Conservation (phyloP, 2,888 invertebrate genomes). For the Ochlodes sylvanus region DNA sequence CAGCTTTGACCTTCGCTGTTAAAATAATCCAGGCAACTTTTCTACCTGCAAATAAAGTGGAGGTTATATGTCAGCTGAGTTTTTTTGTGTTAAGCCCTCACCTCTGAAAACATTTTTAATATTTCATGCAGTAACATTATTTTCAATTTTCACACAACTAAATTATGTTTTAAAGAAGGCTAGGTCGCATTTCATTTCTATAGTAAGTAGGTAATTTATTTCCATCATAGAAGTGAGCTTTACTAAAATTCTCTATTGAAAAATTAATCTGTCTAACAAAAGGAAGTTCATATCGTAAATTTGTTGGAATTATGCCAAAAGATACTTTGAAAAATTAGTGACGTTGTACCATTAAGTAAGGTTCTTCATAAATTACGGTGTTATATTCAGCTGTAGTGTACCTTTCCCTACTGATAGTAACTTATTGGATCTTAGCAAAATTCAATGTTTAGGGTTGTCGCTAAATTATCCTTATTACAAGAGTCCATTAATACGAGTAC, state of each 20-base stretch:
- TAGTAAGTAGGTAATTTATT: too few relatives aligned
- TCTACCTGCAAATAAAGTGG: conserved; percentile 34
- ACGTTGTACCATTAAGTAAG: background rate
- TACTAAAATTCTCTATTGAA: too few relatives aligned
- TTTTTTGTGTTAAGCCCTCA: conserved; percentile 16
- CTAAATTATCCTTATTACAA: too few relatives aligned
- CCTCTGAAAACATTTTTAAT: conserved; percentile 9
- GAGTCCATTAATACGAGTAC: too few relatives aligned
- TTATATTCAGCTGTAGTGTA: background rate
- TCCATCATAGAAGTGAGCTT: background rate
- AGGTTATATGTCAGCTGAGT: conserved; percentile 26
- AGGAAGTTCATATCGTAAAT: background rate
- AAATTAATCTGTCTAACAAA: background rate
- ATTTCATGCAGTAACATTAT: background rate
- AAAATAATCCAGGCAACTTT: conserved; percentile 36
- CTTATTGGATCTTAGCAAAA: too few relatives aligned
- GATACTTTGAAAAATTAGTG: background rate
- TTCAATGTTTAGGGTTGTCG: too few relatives aligned
- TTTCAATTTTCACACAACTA: background rate
- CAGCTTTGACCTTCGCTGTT: conserved; percentile 29
- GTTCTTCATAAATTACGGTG: background rate
- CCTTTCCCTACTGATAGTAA: too few relatives aligned
- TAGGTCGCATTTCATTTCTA: background rate
- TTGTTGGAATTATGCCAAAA: background rate
- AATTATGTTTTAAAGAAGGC: background rate